phyloP scores from a whole-genome alignment of 2,797 vertebrate species.

The Emydoidea blandingii region DNA sequence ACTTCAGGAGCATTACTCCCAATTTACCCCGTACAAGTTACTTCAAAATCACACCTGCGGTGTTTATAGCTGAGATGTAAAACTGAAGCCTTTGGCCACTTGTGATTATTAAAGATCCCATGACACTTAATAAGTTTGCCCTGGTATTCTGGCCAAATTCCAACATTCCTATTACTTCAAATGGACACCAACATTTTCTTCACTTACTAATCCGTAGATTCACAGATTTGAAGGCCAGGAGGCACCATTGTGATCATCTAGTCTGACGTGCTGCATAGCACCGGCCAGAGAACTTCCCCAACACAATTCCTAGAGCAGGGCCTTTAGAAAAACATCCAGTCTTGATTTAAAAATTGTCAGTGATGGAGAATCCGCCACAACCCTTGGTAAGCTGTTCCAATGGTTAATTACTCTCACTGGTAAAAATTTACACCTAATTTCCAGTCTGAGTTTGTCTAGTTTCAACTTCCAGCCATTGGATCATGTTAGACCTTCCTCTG shows the following conservation, averaged over 20 bases:
- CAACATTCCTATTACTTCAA: not conserved
- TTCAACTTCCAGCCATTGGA: not conserved
- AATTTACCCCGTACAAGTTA: not conserved
- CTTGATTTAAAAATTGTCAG: not conserved
- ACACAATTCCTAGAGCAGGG: not conserved
- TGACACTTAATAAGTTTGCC: accelerated
- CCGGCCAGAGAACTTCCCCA: not conserved
- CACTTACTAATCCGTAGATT: not conserved
- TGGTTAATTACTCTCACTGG: not conserved
- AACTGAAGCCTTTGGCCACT: not conserved
- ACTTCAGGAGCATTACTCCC: not conserved
- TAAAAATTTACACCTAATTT: not conserved
- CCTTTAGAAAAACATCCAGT: not conserved
- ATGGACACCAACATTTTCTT: not conserved
- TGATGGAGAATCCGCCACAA: not conserved
- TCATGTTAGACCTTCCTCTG: not conserved
- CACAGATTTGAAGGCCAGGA: not conserved
- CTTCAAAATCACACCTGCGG: not conserved
- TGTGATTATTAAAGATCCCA: not conserved
- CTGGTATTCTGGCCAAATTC: not conserved
- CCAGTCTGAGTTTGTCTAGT: not conserved
- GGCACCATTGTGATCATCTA: not conserved
- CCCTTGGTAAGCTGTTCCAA: not conserved
- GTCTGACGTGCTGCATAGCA: not conserved
- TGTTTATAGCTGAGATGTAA: not conserved